These are phyloP conservation scores for Osmerus eperlanus DNA, from an alignment of 2,113 vertebrate species.

Conservation along the genomic window DNA sequence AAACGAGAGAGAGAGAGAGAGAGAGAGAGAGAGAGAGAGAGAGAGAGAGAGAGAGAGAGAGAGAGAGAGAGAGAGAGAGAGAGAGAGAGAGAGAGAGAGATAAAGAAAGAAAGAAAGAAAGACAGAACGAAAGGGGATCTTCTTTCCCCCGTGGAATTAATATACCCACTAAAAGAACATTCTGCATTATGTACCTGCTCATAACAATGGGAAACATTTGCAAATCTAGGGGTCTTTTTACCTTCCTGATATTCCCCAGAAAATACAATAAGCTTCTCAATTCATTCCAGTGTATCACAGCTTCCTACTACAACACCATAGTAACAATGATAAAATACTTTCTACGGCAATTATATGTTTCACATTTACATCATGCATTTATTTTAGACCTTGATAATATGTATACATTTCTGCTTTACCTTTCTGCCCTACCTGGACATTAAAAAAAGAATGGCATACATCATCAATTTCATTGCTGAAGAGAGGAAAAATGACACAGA, in stretches of 20 bases:
- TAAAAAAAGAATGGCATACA: background rate
- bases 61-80: conserved; percentile 48
- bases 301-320: background rate
- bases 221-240: conserved; percentile 37
- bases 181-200: conserved; percentile 56
- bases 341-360: conserved; percentile 52
- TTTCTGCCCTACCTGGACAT: background rate
- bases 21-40: conserved; percentile 51
- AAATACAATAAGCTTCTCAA: conserved; percentile 35
- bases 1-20: conserved; percentile 55
- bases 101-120: conserved; percentile 10
- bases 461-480: background rate
- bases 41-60: conserved; percentile 49
- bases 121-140: conserved; percentile 29
- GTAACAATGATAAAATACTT: conserved; percentile 20
- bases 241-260: conserved; percentile 45
- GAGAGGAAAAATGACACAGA: conserved; percentile 32
- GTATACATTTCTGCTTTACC: background rate
- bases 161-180: conserved; percentile 64
- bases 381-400: background rate
- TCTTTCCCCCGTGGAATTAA: conserved; percentile 65
- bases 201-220: conserved; percentile 63
- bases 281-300: conserved; percentile 29
- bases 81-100: conserved; percentile 52
- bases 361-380: background rate